A percentile compares a stretch with the other conserved stretches of the same genome.
phyloP scores from a whole-genome alignment of 2,888 invertebrate genomes.

The Theristus sp. region DNA sequence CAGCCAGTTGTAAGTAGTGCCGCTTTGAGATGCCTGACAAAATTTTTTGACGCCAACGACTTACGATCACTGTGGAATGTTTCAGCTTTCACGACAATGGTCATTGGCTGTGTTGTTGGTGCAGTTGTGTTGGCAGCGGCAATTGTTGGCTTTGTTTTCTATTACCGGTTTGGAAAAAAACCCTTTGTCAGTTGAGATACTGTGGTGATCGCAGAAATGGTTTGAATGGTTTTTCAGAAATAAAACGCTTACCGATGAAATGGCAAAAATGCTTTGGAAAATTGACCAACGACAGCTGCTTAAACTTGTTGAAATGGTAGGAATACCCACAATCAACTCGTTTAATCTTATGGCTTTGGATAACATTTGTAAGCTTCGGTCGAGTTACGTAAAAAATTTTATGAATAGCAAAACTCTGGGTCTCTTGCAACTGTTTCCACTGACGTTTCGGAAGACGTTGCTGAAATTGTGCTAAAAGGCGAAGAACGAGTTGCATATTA shows the following conservation, averaged over 20 bases:
- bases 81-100: background rate
- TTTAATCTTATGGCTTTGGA: too few relatives aligned
- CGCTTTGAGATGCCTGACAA: background rate
- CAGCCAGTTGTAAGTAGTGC: background rate
- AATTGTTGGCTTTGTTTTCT: background rate
- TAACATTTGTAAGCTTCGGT: too few relatives aligned
- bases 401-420: conserved; percentile 1
- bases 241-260: background rate
- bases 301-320: conserved; percentile 3
- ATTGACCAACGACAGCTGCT: background rate
- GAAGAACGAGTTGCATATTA: conserved; percentile 4
- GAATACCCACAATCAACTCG: background rate
- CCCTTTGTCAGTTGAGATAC: background rate
- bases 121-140: background rate
- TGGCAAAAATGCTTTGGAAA: conserved; percentile 5
- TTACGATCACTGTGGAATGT: too few relatives aligned
- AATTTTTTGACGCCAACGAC: too few relatives aligned
- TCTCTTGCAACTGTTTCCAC: conserved; percentile 3
- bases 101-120: background rate
- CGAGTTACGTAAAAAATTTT: too few relatives aligned
- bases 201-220: background rate
- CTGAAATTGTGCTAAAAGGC: conserved; percentile 6
- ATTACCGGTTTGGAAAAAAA: background rate
- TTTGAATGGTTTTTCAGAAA: background rate
- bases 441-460: conserved; percentile 6